Conservation (phyloP, 2,113 vertebrate genomes). For the Fregetta grallaria region DNA sequence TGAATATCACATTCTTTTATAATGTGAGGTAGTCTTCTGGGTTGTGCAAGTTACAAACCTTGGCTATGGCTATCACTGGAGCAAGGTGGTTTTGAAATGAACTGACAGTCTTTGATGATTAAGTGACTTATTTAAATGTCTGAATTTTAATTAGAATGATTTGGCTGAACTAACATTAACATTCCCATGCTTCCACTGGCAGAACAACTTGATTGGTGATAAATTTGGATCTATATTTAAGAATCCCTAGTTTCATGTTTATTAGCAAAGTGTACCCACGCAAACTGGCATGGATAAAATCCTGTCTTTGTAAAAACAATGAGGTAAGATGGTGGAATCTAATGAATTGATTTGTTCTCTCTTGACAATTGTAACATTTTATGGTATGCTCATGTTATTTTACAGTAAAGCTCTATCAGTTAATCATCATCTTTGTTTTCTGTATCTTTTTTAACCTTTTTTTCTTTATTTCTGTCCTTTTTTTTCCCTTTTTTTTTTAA, state of each 20-base stretch:
- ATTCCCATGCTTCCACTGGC: background rate
- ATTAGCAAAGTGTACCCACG: background rate
- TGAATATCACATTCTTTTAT: background rate
- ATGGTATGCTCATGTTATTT: background rate
- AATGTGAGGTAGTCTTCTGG: background rate
- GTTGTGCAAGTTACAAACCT: background rate
- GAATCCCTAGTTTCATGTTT: background rate
- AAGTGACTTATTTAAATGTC: constrained; percentile 24
- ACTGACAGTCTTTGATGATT: background rate
- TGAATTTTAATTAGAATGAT: constrained; percentile 28
- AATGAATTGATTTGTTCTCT: background rate
- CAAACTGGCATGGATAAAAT: background rate
- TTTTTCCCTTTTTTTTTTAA: too few species aligned
- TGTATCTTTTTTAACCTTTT: background rate
- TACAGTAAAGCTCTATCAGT: background rate
- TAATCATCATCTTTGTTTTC: background rate
- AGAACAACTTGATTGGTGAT: constrained; percentile 5
- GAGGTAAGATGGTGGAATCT: background rate
- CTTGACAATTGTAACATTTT: background rate
- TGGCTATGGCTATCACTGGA: background rate
- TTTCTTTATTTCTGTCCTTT: background rate
- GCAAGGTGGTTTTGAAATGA: constrained; percentile 10
- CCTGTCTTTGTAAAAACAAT: background rate
- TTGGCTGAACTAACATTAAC: constrained; percentile 35
- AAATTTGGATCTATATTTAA: constrained; percentile 25